Percentiles rank a stretch among this genome's conserved stretches.
phyloP scores from a whole-genome alignment of 2,888 invertebrate species.

The Drosophila fungiperda region DNA sequence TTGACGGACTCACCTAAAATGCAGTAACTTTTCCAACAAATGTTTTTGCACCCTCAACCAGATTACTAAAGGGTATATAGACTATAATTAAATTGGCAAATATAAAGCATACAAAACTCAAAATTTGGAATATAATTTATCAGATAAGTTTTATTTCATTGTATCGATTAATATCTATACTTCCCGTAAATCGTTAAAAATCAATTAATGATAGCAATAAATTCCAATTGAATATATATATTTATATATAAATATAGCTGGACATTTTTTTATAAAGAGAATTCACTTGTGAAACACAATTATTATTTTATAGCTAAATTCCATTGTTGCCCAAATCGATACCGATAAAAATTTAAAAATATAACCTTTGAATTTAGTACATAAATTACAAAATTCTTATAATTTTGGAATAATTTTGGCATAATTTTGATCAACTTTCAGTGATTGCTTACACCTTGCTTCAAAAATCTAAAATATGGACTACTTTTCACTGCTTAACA shows the following conservation, averaged over 20 bases:
- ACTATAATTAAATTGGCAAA: too few relatives aligned
- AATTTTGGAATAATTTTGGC: neutral
- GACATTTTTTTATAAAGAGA: neutral
- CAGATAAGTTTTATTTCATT: neutral
- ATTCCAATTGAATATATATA: neutral
- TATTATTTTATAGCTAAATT: neutral
- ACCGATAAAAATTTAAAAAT: neutral
- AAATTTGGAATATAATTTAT: neutral
- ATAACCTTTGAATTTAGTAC: neutral
- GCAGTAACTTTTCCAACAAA: slow-evolving; percentile 40
- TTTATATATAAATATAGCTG: neutral
- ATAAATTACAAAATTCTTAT: too few relatives aligned
- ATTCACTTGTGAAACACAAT: neutral
- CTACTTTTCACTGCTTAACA: neutral
- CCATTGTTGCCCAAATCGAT: neutral
- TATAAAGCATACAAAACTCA: neutral
- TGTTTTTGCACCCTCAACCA: neutral
- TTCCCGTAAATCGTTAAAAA: neutral
- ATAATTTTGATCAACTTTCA: neutral
- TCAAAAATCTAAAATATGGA: neutral
- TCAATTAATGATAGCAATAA: neutral
- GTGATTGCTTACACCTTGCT: neutral
- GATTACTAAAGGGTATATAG: neutral
- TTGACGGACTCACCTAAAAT: slow-evolving; percentile 20
- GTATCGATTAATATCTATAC: neutral